Conservation (phyloP, 2,797 vertebrate species). For the Melanotaenia boesemani region DNA sequence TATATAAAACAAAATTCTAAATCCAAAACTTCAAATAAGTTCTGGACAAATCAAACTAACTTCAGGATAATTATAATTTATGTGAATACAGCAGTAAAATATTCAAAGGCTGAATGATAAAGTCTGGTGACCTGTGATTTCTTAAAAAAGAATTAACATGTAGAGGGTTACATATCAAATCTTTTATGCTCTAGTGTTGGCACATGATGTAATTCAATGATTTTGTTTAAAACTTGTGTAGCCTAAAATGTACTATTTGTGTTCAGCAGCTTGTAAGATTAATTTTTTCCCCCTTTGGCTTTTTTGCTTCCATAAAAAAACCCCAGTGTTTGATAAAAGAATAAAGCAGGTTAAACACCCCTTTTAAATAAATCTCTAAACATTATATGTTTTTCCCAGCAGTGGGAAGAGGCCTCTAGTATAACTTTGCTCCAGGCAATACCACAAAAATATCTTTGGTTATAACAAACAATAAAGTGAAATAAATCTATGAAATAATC, state of each 20-base stretch:
- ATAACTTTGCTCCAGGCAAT: constrained; percentile 82
- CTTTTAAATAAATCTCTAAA: constrained; percentile 73
- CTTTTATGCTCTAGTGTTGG: background rate
- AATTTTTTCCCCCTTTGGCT: background rate
- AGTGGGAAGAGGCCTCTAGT: constrained; percentile 58
- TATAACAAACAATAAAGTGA: constrained; percentile 57
- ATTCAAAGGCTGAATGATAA: too few species aligned
- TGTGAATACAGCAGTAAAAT: too few species aligned
- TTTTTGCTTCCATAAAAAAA: constrained; percentile 50
- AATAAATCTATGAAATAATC: constrained; percentile 36
- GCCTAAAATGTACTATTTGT: background rate
- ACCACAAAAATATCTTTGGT: constrained; percentile 82
- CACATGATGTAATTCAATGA: background rate
- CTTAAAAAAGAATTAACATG: background rate
- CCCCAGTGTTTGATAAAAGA: constrained; percentile 78
- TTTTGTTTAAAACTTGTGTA: background rate
- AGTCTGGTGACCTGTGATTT: background rate
- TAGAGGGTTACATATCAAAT: background rate
- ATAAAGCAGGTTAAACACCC: constrained; percentile 61
- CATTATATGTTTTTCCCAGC: constrained; percentile 49
- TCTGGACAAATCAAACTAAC: background rate
- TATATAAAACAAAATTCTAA: too few species aligned
- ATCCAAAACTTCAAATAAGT: too few species aligned
- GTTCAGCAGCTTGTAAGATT: background rate
- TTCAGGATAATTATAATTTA: too few species aligned